Evolutionary conservation across 2,888 invertebrate genomes (phyloP).

Genomic region (Aromia moschata): DNA sequence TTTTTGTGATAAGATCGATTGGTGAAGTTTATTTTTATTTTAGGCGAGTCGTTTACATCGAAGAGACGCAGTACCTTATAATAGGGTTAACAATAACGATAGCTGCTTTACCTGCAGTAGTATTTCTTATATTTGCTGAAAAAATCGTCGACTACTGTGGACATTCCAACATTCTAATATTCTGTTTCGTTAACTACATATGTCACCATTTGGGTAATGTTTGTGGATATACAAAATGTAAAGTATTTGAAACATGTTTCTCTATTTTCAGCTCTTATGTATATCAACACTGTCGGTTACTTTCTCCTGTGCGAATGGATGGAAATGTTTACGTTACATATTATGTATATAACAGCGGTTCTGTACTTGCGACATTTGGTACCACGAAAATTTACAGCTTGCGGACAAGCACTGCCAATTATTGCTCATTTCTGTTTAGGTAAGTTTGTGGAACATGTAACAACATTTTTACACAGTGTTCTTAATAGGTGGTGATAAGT

Average conservation of each 20-base stretch:
- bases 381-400: conserved; percentile 78
- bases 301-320: conserved; percentile 76
- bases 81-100: conserved; percentile 74
- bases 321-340: conserved; percentile 79
- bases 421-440: conserved; percentile 82
- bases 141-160: conserved; percentile 85
- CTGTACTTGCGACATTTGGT: conserved; percentile 84
- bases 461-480: too few relatives aligned
- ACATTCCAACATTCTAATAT: conserved; percentile 83
- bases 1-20: too few relatives aligned
- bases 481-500: too few relatives aligned
- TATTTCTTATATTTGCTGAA: conserved; percentile 81
- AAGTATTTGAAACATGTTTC: conserved; percentile 1
- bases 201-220: conserved; percentile 74
- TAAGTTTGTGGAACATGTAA: too few relatives aligned
- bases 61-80: conserved; percentile 66
- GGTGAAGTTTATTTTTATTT: too few relatives aligned
- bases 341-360: conserved; percentile 83
- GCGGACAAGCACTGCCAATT: conserved; percentile 81
- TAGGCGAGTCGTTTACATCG: conserved; percentile 71
- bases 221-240: neutral
- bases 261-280: conserved; percentile 66
- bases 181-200: conserved; percentile 83
- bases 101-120: conserved; percentile 75
- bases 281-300: conserved; percentile 70